phyloP scores from a whole-genome alignment of 2,888 invertebrate genomes.

The Catocala nupta region DNA sequence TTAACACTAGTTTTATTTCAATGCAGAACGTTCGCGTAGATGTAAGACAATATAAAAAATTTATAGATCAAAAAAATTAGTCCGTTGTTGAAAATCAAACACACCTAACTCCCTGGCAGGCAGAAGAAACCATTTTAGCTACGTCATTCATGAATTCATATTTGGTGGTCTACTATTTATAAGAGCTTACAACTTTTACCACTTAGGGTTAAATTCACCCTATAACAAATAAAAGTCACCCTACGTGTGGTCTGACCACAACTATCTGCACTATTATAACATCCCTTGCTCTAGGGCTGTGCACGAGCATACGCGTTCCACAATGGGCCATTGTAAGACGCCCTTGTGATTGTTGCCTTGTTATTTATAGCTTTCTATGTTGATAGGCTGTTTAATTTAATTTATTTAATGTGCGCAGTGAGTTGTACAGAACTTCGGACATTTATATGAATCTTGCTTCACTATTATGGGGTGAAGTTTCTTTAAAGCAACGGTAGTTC shows the following conservation, averaged over 20 bases:
- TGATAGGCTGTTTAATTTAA: constrained; percentile 53
- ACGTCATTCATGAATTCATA: not conserved
- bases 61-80: too few species aligned
- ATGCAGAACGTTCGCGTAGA: too few species aligned
- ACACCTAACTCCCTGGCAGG: too few species aligned
- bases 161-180: not conserved
- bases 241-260: constrained; percentile 56
- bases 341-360: constrained; percentile 45
- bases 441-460: too few species aligned
- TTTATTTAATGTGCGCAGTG: constrained; percentile 35
- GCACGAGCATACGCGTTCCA: constrained; percentile 23
- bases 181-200: constrained; percentile 11
- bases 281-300: constrained; percentile 32
- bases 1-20: too few species aligned
- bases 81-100: too few species aligned
- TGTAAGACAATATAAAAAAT: too few species aligned
- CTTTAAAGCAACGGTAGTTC: too few species aligned
- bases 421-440: not conserved
- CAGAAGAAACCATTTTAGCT: too few species aligned
- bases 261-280: constrained; percentile 35
- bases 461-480: too few species aligned
- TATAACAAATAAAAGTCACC: constrained; percentile 20
- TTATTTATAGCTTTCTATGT: constrained; percentile 52
- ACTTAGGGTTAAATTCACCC: constrained; percentile 32
- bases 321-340: constrained; percentile 46